Evolutionary conservation across 2,888 invertebrate genomes (phyloP).

Genomic region (Mimachlamys varia): DNA sequence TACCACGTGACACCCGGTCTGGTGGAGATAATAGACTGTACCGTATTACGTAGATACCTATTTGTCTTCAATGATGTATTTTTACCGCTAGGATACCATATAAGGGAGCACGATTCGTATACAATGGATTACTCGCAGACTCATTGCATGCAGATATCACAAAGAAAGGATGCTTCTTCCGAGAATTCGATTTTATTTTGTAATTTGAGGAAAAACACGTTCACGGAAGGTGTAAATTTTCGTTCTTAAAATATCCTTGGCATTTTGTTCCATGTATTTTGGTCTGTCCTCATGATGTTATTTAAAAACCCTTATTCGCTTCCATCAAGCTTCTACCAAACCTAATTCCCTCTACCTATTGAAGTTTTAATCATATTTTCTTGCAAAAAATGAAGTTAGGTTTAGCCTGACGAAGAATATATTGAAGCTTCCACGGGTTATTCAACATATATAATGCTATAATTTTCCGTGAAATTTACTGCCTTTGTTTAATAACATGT

Average conservation of each 20-base stretch:
- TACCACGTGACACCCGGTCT: too few relatives aligned
- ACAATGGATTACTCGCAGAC: neutral
- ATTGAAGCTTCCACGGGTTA: neutral
- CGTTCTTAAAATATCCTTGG: neutral
- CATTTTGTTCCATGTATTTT: neutral
- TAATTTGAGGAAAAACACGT: neutral
- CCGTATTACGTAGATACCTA: neutral
- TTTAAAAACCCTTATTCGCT: neutral
- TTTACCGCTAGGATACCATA: neutral
- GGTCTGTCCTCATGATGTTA: neutral
- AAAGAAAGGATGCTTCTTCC: neutral
- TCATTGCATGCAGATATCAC: neutral
- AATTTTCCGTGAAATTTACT: neutral
- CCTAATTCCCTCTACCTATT: neutral
- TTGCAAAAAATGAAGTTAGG: neutral
- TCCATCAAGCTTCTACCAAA: neutral
- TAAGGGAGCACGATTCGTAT: neutral
- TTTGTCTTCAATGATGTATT: neutral
- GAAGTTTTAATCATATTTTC: neutral
- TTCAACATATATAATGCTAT: neutral
- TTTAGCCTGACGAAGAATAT: neutral
- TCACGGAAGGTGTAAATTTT: neutral
- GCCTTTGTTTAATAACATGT: neutral
- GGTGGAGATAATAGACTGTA: too few relatives aligned
- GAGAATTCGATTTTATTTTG: neutral